Evolutionary conservation across 2,888 invertebrate species (phyloP).

Genomic region (Panorpa germanica): DNA sequence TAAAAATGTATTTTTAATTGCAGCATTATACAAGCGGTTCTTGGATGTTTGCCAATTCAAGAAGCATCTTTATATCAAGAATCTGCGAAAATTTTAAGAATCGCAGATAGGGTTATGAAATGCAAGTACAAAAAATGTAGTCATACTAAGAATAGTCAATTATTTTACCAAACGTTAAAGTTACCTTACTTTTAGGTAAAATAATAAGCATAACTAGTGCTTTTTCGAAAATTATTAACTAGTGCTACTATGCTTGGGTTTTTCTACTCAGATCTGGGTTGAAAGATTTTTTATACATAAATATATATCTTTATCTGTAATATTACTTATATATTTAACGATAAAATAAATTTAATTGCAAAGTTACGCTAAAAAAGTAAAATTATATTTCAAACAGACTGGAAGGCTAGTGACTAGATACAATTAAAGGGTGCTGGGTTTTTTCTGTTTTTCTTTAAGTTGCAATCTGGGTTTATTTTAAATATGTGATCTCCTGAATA

Average conservation of each 20-base stretch:
- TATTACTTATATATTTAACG: no score
- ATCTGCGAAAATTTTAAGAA: conserved; percentile 43
- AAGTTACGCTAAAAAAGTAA: no score
- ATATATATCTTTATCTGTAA: no score
- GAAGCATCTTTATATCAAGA: conserved; percentile 54
- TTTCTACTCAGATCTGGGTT: no score
- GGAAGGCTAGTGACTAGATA: neutral
- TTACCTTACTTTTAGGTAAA: neutral
- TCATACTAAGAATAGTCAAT: conserved; percentile 9
- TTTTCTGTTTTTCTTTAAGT: conserved; percentile 9
- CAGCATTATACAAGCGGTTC: conserved; percentile 55
- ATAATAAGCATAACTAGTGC: no score
- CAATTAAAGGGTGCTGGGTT: neutral
- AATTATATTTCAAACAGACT: no score
- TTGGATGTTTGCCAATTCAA: conserved; percentile 46
- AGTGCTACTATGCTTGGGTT: no score
- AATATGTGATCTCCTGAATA: conserved; percentile 27
- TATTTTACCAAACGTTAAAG: neutral
- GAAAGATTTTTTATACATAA: no score
- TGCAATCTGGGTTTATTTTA: conserved; percentile 34
- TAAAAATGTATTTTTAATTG: conserved; percentile 12
- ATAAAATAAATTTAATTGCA: no score
- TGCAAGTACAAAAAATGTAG: conserved; percentile 28
- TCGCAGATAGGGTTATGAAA: conserved; percentile 44
- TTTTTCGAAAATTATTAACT: no score